These are phyloP conservation scores for Drosophila navojoa DNA, from an alignment of 1,140 invertebrate genomes.

Conservation along the genomic window DNA sequence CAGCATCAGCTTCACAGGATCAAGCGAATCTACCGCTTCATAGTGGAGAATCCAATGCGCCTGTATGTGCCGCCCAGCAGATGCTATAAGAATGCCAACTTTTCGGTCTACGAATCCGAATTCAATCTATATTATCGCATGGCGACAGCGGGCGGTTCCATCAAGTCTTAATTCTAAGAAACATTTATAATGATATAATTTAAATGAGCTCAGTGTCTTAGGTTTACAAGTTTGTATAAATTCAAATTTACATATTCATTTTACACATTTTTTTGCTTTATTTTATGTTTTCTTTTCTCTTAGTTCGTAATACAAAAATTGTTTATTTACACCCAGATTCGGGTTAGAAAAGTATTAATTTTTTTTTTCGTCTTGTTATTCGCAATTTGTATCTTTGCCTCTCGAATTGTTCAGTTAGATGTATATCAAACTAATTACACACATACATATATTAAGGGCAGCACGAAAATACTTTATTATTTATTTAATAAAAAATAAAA, in stretches of 20 bases:
- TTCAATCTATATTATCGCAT: slow-evolving; percentile 77
- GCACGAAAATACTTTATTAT: slow-evolving; percentile 72
- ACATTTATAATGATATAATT: background rate
- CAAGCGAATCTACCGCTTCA: slow-evolving; percentile 63
- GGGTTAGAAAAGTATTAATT: slow-evolving; percentile 53
- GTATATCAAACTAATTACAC: slow-evolving; percentile 35
- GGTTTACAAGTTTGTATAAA: background rate
- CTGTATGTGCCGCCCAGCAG: slow-evolving; percentile 64
- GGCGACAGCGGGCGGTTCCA: slow-evolving; percentile 47
- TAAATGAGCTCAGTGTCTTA: background rate
- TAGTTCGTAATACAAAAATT: slow-evolving; percentile 63
- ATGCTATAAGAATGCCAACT: slow-evolving; percentile 62
- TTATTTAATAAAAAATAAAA: slow-evolving; percentile 79
- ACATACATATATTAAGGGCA: background rate
- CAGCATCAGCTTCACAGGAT: slow-evolving; percentile 60
- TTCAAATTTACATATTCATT: slow-evolving; percentile 18
- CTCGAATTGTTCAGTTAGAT: slow-evolving; percentile 37
- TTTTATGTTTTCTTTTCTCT: slow-evolving; percentile 39
- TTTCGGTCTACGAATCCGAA: slow-evolving; percentile 69
- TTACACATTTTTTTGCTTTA: slow-evolving; percentile 56
- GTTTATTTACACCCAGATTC: slow-evolving; percentile 60
- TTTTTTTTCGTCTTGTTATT: slow-evolving; percentile 31
- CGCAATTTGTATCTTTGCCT: slow-evolving; percentile 27
- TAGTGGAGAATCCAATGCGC: slow-evolving; percentile 68
- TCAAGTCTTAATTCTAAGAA: slow-evolving; percentile 20